phyloP scores from a whole-genome alignment of 2,888 invertebrate species.

The Masnerella sp. region DNA sequence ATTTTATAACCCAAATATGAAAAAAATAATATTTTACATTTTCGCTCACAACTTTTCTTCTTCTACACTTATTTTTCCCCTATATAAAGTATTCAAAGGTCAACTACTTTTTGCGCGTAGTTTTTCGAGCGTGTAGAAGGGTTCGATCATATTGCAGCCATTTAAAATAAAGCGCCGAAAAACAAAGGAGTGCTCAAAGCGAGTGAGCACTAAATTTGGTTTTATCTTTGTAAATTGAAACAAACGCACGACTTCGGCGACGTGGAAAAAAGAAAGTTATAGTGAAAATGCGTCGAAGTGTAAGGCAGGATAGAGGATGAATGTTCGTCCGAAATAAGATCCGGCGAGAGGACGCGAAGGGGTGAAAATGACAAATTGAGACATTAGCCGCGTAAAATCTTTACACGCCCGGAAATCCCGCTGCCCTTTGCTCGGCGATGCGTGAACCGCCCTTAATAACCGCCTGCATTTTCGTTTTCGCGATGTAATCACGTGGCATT shows the following conservation, averaged over 20 bases:
- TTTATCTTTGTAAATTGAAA: slow-evolving; percentile 62
- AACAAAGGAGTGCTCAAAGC: slow-evolving; percentile 8
- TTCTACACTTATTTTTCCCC: no score
- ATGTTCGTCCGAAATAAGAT: slow-evolving; percentile 57
- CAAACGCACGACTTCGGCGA: slow-evolving; percentile 60
- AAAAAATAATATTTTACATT: no score
- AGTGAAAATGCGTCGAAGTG: slow-evolving; percentile 62
- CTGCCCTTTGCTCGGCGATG: slow-evolving; percentile 43
- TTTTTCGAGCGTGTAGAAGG: background rate
- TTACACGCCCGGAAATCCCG: slow-evolving; percentile 56
- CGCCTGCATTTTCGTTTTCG: slow-evolving; percentile 25
- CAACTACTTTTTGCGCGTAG: no score
- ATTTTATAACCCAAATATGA: no score
- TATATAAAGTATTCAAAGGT: no score
- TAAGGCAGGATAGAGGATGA: slow-evolving; percentile 61
- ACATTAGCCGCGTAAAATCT: slow-evolving; percentile 68
- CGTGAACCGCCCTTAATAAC: slow-evolving; percentile 39
- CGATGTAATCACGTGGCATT: slow-evolving; percentile 23
- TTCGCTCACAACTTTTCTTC: no score
- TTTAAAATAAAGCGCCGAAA: slow-evolving; percentile 6
- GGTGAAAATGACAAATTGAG: slow-evolving; percentile 72
- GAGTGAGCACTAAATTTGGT: slow-evolving; percentile 30
- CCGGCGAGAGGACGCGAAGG: slow-evolving; percentile 53
- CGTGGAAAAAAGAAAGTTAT: slow-evolving; percentile 62
- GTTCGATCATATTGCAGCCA: background rate